Evolutionary conservation across 1,140 invertebrate species (phyloP), one percentile per base, ranked within the genome.

Genomic region (Drosophila ironensis): DNA sequence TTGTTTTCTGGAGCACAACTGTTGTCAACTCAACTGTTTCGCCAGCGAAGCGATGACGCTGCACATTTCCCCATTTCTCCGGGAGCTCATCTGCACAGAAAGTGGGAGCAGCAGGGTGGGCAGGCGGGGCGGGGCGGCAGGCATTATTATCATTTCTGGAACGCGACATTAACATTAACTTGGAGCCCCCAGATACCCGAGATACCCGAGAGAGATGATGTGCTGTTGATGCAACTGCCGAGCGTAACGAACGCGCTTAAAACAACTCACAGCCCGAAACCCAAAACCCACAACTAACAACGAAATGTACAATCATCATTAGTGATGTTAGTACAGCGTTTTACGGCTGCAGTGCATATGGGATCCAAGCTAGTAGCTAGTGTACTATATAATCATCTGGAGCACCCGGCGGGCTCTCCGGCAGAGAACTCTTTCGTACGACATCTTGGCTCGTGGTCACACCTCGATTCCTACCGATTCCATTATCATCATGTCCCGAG

Each of bases 191-290:
- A 14, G 28, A 30, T 8, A 9, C 28, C 9, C 4, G 20, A 56
- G 46, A 44, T 14, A 14, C 33, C 38, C 11, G 1, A n/a, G n/a
- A n/a, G 11, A 33, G 30, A 33, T 33, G 48, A 52, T 70, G 41
- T 48, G 57, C 30, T 68, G 74, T 64, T 84, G 74, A 78, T 84
- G 78, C 80, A 84, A 84, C 78, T 84, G 70, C 80, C 54, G 80
- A 84, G 80, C 80, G 80, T 86, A 84, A 84, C 80, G 80, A 84
- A 84, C 74, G 80, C 59, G 80, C 78, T 84, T 84, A 86, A 37
- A 78, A 66, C 69, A 68, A 70, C 14, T 5, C 20, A 67, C 16
- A 57, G 37, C 27, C 63, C 35, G 38, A 41, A 48, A 35, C 38
- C 25, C 42, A 61, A 38, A 37, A 16, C 33, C 14, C 51, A n/a